Evolutionary conservation across 1,140 invertebrate genomes (phyloP), one percentile per base, ranked within the genome.

Genomic region (Calosoma granatense): DNA sequence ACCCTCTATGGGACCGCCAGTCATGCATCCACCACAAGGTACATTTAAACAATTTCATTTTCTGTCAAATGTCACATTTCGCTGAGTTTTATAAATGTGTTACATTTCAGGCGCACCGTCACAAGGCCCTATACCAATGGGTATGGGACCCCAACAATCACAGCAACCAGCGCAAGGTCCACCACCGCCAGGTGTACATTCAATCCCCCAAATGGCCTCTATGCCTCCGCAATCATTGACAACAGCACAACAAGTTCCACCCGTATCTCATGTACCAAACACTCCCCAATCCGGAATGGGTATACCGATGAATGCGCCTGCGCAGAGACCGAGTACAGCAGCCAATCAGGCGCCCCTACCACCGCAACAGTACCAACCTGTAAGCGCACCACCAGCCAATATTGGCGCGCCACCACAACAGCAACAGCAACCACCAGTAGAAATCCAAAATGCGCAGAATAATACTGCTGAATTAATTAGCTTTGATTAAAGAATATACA

Each of bases 401-500:
- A 61, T 64, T 52, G 62, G 63, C 61, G 22, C 67, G 22, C 73
- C 64, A 59, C 67, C 64, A 57, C 63, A 51, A 23, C 69, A 71
- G 54, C 70, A 70, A 52, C 70, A 56, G 43, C 72, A 67, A 61
- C 64, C 61, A 1, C 19, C 23, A 20, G 20, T 39, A 74, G 65
- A 59, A 56, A 54, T 65, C 62, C 65, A 6, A 60, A 70, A 47
- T 60, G 61, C 22, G 65, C 67, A 69, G 52, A 66, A 68, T 47
- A 70, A 65, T 62, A 84, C 82, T 2, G 84, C 81, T 52, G 84
- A 86, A 69, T 71, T 87, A 1, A 87, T 87, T 53, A 83, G 80
- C 66, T 87, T 87, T 67, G 84, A 87, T 72, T 87, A 75, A 77
- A 65, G n/a, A n/a, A 55, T n/a, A n/a, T n/a, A n/a, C n/a, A n/a